Percentiles rank a stretch among this genome's conserved stretches.
Conservation (phyloP, 2,888 invertebrate genomes). For the Agrilus biguttatus region DNA sequence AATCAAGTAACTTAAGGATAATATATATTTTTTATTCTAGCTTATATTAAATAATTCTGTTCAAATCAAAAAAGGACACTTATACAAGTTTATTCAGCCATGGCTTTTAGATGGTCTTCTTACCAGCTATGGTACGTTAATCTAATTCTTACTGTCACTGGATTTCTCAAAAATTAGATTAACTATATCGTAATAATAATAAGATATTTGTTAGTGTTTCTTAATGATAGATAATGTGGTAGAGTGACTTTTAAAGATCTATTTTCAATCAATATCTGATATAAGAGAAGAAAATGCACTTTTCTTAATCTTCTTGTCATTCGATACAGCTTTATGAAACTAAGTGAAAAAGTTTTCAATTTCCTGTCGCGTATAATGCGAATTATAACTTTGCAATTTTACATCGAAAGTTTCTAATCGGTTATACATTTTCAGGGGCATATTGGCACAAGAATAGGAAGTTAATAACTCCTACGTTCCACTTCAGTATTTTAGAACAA, state of each 20-base stretch:
- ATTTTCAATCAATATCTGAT: no score
- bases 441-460: slow-evolving; percentile 18
- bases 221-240: no score
- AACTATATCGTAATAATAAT: no score
- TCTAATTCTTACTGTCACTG: no score
- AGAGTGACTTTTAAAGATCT: no score
- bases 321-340: no score
- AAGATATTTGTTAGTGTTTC: no score
- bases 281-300: no score
- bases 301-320: no score
- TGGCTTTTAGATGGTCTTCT: slow-evolving; percentile 19
- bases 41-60: slow-evolving; percentile 12
- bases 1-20: no score
- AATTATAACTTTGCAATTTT: background rate
- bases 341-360: background rate
- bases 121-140: slow-evolving; percentile 14
- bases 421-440: slow-evolving; percentile 7
- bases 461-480: slow-evolving; percentile 21
- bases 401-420: no score
- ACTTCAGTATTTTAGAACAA: slow-evolving; percentile 20
- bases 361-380: background rate
- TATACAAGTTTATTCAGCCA: slow-evolving; percentile 12
- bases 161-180: no score
- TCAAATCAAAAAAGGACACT: slow-evolving; percentile 13
- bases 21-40: slow-evolving; percentile 8